Evolutionary conservation across 2,888 invertebrate genomes (phyloP), one percentile per base, ranked within the genome.

Genomic region (Sarcophaga carnaria): DNA sequence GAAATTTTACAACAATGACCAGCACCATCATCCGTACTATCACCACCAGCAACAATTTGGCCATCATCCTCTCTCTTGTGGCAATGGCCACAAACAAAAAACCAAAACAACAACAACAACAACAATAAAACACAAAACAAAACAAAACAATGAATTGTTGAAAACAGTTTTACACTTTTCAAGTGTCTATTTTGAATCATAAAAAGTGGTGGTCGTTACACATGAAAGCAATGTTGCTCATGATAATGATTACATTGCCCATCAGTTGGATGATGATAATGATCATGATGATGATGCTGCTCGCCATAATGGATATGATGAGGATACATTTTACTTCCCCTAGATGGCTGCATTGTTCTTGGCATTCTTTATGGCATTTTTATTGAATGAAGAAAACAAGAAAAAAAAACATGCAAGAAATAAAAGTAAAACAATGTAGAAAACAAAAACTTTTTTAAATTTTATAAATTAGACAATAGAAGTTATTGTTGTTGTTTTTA

Each of bases 111-210:
- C 0, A 47, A 47, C 10, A 47, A 47, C 10, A 27, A 66, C n/a
- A 45, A 67, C 22, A 22, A 22, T 22, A 22, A 10, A 45, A 20
- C 11, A 37, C 0, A 37, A 37, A 1, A 37, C 10, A 37, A 37
- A 37, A 37, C 37, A 37, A 37, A 37, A 37, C 37, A 37, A 37
- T 37, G 37, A 37, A 67, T 67, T 67, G 67, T 67, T 67, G 67
- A 25, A 71, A 80, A 80, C 66, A 71, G 71, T 80, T 80, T 80
- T 76, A 77, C 76, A 85, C 80, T 85, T 85, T 69, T 62, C 14
- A 85, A 85, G 80, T 80, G 62, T 80, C 71, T 70, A 62, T 76
- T 37, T 85, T 80, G 80, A 66, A 72, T 80, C 54, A 67, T 37
- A 67, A 74, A 69, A 70, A 17, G 17, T 76, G 71, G n/a, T 62